Evolutionary conservation across 1,140 invertebrate genomes (phyloP).

Genomic region (Dreissena polymorpha): DNA sequence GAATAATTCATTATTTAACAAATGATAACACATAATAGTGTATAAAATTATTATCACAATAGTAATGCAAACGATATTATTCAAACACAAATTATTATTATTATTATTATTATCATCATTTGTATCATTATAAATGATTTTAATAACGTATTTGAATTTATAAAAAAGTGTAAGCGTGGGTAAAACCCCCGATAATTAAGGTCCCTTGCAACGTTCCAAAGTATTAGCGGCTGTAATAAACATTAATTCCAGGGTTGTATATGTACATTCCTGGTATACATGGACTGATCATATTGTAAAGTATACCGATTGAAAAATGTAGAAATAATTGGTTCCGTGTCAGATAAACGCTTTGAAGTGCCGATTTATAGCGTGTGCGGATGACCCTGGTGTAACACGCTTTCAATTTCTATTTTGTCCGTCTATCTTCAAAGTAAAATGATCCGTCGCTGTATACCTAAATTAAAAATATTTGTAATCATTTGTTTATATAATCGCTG

Average conservation of each 20-base stretch:
- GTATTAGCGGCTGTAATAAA: constrained; percentile 20
- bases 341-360: constrained; percentile 63
- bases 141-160: too few species aligned
- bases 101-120: too few species aligned
- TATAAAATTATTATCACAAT: not conserved
- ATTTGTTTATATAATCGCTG: constrained; percentile 68
- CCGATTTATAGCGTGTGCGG: constrained; percentile 56
- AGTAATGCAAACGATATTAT: not conserved
- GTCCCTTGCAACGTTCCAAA: too few species aligned
- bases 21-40: not conserved
- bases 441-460: constrained; percentile 43
- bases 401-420: constrained; percentile 30
- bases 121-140: too few species aligned
- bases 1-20: not conserved
- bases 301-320: constrained; percentile 68
- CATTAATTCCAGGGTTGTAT: constrained; percentile 46
- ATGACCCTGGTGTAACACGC: constrained; percentile 37
- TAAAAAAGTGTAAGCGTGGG: too few species aligned
- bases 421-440: constrained; percentile 53
- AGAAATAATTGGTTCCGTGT: constrained; percentile 63
- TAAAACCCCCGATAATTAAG: too few species aligned
- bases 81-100: too few species aligned
- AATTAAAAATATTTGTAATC: constrained; percentile 58
- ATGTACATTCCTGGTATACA: constrained; percentile 33
- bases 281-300: constrained; percentile 32